A percentile compares a stretch with the other conserved stretches of the same genome.
Evolutionary conservation across 2,888 invertebrate genomes (phyloP).

Genomic region (Drosophila dives): DNA sequence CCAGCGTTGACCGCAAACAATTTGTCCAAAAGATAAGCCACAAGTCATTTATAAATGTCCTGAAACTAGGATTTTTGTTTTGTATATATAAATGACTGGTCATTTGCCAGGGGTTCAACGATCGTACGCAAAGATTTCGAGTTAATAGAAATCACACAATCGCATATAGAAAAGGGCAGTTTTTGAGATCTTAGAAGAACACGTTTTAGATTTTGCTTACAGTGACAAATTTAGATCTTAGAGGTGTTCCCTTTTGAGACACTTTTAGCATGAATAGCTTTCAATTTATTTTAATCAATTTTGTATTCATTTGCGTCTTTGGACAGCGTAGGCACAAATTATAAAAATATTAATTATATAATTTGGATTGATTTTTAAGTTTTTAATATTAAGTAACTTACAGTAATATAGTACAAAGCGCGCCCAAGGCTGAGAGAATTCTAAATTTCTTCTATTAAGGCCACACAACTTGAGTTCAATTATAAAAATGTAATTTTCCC

Average conservation of each 20-base stretch:
- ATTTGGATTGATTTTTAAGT: background rate
- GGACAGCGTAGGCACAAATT: background rate
- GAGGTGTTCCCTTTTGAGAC: constrained; percentile 1
- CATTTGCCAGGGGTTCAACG: constrained; percentile 50
- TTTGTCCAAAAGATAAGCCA: constrained; percentile 62
- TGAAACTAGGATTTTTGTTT: constrained; percentile 47
- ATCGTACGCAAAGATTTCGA: constrained; percentile 34
- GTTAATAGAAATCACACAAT: constrained; percentile 40
- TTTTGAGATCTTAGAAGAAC: background rate
- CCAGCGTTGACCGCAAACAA: constrained; percentile 66
- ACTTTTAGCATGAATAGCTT: background rate
- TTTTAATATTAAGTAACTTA: background rate
- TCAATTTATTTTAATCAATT: background rate
- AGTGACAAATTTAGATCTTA: constrained; percentile 2
- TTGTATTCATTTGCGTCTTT: background rate
- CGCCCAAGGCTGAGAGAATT: background rate
- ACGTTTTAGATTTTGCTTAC: background rate
- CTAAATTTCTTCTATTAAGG: background rate
- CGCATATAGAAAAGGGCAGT: background rate
- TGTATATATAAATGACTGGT: constrained; percentile 69
- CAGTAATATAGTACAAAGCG: background rate
- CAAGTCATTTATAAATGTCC: constrained; percentile 74
- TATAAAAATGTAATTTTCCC: constrained; percentile 35
- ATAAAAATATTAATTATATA: fast-evolving
- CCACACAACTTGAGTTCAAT: constrained; percentile 2